These are phyloP conservation scores for Probaryconus sp. DNA, from an alignment of 1,140 invertebrate species.

Conservation along the genomic window DNA sequence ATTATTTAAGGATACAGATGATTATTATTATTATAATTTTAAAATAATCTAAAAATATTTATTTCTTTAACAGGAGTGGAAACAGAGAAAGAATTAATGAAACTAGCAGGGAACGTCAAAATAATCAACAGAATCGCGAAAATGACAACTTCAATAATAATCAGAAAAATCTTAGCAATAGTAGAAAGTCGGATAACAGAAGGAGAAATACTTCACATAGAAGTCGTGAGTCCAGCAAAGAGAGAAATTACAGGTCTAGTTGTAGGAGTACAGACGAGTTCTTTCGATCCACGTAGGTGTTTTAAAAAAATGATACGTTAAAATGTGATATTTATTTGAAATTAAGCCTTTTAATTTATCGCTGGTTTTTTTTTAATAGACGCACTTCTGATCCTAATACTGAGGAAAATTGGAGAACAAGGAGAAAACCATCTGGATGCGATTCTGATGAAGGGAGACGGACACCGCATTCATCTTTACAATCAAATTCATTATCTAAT, in stretches of 20 bases:
- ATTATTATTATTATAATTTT: constrained; percentile 3
- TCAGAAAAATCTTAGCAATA: constrained; percentile 67
- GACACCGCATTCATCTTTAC: constrained; percentile 62
- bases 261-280: constrained; percentile 67
- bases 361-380: too few relatives aligned
- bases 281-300: constrained; percentile 66
- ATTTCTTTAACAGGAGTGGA: constrained; percentile 63
- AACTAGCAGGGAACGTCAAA: constrained; percentile 73
- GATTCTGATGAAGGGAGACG: constrained; percentile 72
- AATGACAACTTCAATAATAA: constrained; percentile 75
- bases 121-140: constrained; percentile 76
- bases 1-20: not conserved
- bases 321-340: too few relatives aligned
- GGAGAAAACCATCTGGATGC: constrained; percentile 69
- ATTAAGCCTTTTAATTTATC: too few relatives aligned
- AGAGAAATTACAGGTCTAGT: constrained; percentile 69
- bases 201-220: constrained; percentile 68
- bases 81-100: constrained; percentile 71
- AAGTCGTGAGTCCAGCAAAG: constrained; percentile 75
- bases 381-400: constrained; percentile 38
- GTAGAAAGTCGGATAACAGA: constrained; percentile 67
- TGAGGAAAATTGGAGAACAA: constrained; percentile 76
- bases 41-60: constrained; percentile 14
- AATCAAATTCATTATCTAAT: constrained; percentile 64
- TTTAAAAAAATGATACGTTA: not conserved